Evolutionary conservation across 30 jellyfish, hydroid and myxozoan species (phyloP), one percentile per base, ranked within the genome.

Genomic region (Turritopsis rubra): DNA sequence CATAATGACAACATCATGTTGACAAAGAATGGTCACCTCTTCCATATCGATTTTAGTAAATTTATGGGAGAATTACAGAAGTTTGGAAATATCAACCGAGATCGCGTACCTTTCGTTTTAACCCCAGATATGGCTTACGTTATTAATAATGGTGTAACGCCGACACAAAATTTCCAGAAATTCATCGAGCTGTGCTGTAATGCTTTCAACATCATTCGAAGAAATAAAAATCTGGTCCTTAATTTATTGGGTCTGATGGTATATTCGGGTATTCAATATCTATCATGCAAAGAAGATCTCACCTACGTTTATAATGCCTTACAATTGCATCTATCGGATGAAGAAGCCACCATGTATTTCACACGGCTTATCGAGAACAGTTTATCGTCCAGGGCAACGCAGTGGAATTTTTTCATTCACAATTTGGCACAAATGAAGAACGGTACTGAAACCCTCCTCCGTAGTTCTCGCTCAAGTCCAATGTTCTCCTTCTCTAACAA

Each of bases 51-150:
- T 72, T 94, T 94, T 87, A 88, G 95, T 29, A 94, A 94, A 72
- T 89, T 88, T 74, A 87, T 94, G 92, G 99, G 99, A 7, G 90
- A 89, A 52, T 88, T 82, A 28, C 99, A 94, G 88, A 94, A 85
- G 31, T 94, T 94, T 83, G 97, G 97, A 41, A 80, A 85, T 71
- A 88, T 94, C 27, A 81, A 86, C 0, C 84, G 99, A 25, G 99
- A 94, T 84, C 86, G 99, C 24, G 99, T 89, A 52, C 97, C 99
- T 20, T 94, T 94, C 75, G 99, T 94, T n/a, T 79, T 94, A 66
- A 94, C 99, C 21, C 99, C 99, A 24, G 99, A 94, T 78, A 94
- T 94, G 99, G 97, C 97, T 26, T 89, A 53, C 82, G 99, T 94
- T 28, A 94, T 94, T 86, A 94, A 94, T 79, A 79, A 79, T 20